These are phyloP conservation scores for Mesoclemmys tuberculata DNA, from an alignment of 2,113 vertebrate species.

Conservation along the genomic window DNA sequence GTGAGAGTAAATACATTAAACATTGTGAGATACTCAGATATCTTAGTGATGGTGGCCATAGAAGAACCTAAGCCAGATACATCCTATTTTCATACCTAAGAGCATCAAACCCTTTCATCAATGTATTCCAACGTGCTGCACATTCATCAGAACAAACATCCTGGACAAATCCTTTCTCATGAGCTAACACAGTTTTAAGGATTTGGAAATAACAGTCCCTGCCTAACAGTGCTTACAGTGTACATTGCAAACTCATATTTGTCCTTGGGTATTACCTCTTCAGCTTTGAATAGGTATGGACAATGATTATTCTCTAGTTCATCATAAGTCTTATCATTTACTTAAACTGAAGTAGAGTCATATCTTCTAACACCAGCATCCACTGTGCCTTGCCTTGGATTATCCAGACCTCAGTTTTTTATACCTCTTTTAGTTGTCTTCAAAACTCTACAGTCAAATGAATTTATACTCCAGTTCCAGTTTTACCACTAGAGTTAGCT, in stretches of 20 bases:
- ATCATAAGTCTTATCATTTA: too few relatives aligned
- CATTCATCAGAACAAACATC: not conserved
- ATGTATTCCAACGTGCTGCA: not conserved
- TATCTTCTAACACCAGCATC: not conserved
- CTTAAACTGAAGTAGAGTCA: conserved; percentile 29
- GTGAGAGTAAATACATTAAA: too few relatives aligned
- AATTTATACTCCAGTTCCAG: not conserved
- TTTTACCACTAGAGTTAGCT: not conserved
- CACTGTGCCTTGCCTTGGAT: not conserved
- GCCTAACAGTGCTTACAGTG: fast-evolving
- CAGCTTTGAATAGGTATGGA: not conserved
- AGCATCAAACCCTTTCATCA: not conserved
- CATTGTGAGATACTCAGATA: too few relatives aligned
- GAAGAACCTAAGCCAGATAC: too few relatives aligned
- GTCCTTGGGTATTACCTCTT: not conserved
- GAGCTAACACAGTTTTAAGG: not conserved
- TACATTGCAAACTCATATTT: not conserved
- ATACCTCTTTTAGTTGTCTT: not conserved
- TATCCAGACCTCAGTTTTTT: not conserved
- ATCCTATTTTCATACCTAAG: too few relatives aligned
- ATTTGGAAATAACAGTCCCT: not conserved
- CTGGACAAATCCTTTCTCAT: not conserved
- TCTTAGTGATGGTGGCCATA: too few relatives aligned
- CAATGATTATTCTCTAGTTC: too few relatives aligned
- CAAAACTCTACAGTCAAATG: not conserved